Evolutionary conservation across 2,888 invertebrate species (phyloP).

Genomic region (Craniophora ligustri): DNA sequence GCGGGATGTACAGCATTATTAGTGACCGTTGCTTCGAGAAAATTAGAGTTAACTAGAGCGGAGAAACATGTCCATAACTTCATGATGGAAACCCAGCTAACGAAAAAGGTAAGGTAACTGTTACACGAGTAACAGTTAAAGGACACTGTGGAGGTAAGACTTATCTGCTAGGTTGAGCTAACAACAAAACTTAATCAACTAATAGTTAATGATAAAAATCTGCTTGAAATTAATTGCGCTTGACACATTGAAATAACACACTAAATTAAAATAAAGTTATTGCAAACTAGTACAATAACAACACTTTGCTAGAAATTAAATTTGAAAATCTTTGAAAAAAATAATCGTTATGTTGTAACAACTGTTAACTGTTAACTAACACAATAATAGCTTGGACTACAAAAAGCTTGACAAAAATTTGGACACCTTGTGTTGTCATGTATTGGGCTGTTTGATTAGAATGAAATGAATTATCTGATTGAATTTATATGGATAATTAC

Average conservation of each 20-base stretch:
- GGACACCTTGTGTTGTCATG: slow-evolving; percentile 52
- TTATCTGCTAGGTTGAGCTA: slow-evolving; percentile 61
- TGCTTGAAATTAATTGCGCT: slow-evolving; percentile 46
- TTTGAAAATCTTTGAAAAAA: slow-evolving; percentile 10
- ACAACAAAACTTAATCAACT: slow-evolving; percentile 42
- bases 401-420: slow-evolving; percentile 45
- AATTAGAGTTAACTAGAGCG: slow-evolving; percentile 99
- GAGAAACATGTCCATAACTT: slow-evolving; percentile 99
- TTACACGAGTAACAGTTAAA: slow-evolving; percentile 67
- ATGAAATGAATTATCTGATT: slow-evolving; percentile 25
- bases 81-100: slow-evolving; percentile 99
- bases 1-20: slow-evolving; percentile 99
- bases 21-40: slow-evolving; percentile 99
- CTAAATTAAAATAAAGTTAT: slow-evolving; percentile 26
- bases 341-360: slow-evolving; percentile 3
- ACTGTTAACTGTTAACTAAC: slow-evolving; percentile 12
- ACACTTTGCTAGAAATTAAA: slow-evolving; percentile 48
- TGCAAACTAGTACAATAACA: slow-evolving; percentile 34
- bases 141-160: slow-evolving; percentile 75
- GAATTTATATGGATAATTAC: slow-evolving; percentile 66
- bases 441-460: slow-evolving; percentile 13
- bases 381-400: slow-evolving; percentile 44
- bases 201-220: slow-evolving; percentile 33
- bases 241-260: slow-evolving; percentile 45
- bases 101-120: slow-evolving; percentile 96